Conservation (phyloP, 2,888 invertebrate species). For the Caenorhabditis afra region DNA sequence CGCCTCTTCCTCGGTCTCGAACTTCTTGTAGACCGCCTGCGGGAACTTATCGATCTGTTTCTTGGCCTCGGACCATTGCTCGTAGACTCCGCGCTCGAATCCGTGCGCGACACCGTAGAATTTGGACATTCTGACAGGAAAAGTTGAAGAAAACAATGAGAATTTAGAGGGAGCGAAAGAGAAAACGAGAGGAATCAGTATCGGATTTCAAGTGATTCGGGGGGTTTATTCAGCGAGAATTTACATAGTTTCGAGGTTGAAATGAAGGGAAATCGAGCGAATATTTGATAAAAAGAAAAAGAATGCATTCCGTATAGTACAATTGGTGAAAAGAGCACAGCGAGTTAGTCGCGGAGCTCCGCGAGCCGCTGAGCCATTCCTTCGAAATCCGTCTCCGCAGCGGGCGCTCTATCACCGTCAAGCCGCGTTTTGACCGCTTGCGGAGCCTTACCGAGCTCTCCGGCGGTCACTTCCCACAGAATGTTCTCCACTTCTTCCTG, state of each 20-base stretch:
- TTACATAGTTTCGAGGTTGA: constrained; percentile 12
- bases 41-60: constrained; percentile 74
- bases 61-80: constrained; percentile 81
- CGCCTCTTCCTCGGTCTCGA: constrained; percentile 69
- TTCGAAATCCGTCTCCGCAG: constrained; percentile 60
- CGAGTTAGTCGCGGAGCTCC: constrained; percentile 64
- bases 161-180: constrained; percentile 7
- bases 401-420: constrained; percentile 30
- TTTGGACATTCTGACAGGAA: constrained; percentile 43
- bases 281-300: neutral
- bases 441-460: constrained; percentile 78
- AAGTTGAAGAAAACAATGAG: neutral
- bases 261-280: constrained; percentile 2
- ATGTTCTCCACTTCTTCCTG: constrained; percentile 78
- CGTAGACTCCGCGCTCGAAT: constrained; percentile 62
- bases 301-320: constrained; percentile 45
- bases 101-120: constrained; percentile 75
- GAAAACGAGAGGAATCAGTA: neutral
- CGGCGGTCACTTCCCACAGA: constrained; percentile 79
- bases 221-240: constrained; percentile 10
- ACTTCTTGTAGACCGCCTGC: constrained; percentile 74
- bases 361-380: constrained; percentile 67
- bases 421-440: constrained; percentile 70
- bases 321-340: constrained; percentile 3
- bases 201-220: constrained; percentile 1